A percentile compares a stretch with the other conserved stretches of the same genome.
phyloP scores from a whole-genome alignment of 2,113 vertebrate species.

The Bostrychus sinensis region DNA sequence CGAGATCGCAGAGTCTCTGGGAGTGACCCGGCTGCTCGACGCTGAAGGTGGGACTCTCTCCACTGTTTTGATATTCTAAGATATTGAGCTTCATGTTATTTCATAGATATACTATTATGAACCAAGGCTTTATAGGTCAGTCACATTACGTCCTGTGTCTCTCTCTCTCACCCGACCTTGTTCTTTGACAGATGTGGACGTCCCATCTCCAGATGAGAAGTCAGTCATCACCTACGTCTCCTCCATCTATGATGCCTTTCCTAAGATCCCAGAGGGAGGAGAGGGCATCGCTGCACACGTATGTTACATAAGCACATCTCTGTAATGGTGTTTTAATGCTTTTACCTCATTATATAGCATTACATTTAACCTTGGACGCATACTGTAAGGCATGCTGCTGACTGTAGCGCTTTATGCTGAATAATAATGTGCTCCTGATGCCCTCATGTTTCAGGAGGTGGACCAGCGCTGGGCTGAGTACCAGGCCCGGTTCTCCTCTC shows the following conservation, averaged over 20 bases:
- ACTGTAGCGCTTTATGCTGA: neutral
- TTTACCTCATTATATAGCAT: neutral
- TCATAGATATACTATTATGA: no score
- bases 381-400: neutral
- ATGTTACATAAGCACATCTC: constrained; percentile 42
- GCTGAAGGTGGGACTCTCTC: constrained; percentile 86
- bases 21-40: constrained; percentile 93
- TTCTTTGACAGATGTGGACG: constrained; percentile 89
- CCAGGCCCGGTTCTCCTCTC: constrained; percentile 87
- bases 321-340: neutral
- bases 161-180: neutral
- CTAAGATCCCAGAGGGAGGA: constrained; percentile 96
- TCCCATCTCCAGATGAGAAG: constrained; percentile 96
- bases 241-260: constrained; percentile 99
- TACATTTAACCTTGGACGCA: neutral
- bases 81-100: no score
- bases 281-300: constrained; percentile 92
- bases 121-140: no score
- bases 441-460: constrained; percentile 84
- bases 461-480: constrained; percentile 95
- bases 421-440: neutral
- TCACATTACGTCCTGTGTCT: neutral
- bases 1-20: constrained; percentile 93
- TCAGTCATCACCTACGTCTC: constrained; percentile 98
- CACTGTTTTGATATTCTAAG: no score